These are phyloP conservation scores for Grammomys surdaster DNA, from an alignment of 2,113 vertebrate genomes.

Conservation along the genomic window DNA sequence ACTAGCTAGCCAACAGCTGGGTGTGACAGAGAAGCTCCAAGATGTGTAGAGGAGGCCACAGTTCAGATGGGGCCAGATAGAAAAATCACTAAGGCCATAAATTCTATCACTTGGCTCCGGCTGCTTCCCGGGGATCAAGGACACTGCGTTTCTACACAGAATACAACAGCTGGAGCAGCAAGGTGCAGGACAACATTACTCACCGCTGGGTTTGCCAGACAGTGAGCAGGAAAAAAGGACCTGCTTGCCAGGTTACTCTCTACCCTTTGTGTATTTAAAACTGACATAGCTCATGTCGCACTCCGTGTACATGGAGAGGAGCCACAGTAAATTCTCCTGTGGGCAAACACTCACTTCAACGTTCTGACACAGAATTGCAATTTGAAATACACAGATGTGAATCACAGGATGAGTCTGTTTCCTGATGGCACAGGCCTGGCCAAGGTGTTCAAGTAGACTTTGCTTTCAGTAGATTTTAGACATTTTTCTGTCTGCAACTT, in stretches of 20 bases:
- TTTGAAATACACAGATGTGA: conserved; percentile 53
- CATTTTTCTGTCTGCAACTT: not conserved
- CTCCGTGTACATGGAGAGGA: not conserved
- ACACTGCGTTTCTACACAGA: conserved; percentile 66
- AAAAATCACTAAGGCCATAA: conserved; percentile 70
- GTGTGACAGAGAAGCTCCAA: not conserved
- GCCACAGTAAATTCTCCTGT: not conserved
- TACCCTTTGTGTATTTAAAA: conserved; percentile 62
- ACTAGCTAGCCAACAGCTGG: conserved; percentile 12
- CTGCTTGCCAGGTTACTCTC: not conserved
- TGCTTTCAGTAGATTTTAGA: conserved; percentile 19
- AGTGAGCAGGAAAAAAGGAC: not conserved
- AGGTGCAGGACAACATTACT: not conserved
- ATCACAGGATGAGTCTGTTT: conserved; percentile 33
- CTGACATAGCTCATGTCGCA: conserved; percentile 5
- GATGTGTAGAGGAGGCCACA: conserved; percentile 16
- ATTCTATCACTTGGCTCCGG: conserved; percentile 67
- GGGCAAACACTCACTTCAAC: not conserved
- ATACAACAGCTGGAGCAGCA: conserved; percentile 37
- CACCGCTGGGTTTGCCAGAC: conserved; percentile 41
- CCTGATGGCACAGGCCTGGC: not conserved
- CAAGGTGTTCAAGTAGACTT: not conserved
- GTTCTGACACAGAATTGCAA: not conserved
- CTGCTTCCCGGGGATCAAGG: conserved; percentile 59
- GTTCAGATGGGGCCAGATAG: conserved; percentile 51